Base-by-base conservation (phyloP, 92 coral and sea anemone species). In the Palythoa grandiflora region DNA sequence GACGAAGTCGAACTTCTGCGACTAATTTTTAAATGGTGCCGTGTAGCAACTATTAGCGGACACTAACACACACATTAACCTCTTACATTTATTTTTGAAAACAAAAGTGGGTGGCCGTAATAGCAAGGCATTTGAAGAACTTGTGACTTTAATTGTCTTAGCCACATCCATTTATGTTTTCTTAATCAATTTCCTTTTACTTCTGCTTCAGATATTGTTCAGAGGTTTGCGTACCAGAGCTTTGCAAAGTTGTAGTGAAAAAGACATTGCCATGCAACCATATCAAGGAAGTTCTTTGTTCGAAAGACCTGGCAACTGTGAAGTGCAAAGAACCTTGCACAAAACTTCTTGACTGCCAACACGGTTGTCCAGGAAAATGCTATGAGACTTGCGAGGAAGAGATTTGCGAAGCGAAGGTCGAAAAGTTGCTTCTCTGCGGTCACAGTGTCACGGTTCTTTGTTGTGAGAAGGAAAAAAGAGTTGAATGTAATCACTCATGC, bases 391-490 rank as follows among this genome's bases (percentile, higher is more conserved):
- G 93, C 74, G 54, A 53, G 54, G 81, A 76, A 20, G 68, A 90
- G 38, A 75, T 68, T 44, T 90, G 93, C 75, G 74, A 75, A 16
- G 75, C 21, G 63, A 60, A 70, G 40, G 73, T 84, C 17, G 89
- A 91, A 54, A 83, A 73, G 47, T 17, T 35, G 38, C 85, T 57
- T 48, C 38, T 76, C 9, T 91, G 93, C 50, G 91, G 91, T 60
- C 98, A 94, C 89, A 54, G 48, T 47, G 54, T 79, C 16, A 36
- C 50, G 39, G 88, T 93, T 55, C 61, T 71, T 75, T 94, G 97
- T 75, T 85, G 21, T 80, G 53, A 83, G 39, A 11, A 48, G 3
- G 66, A 70, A 73, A 75, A 54, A 0, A 88, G 87, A 75, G 13
- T 48, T 55, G 5, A 52, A 1, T 88, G 91, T 72, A 75, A 76